phyloP scores from a whole-genome alignment of 2,113 vertebrate species.

The Cyphomyrus plagiostoma region DNA sequence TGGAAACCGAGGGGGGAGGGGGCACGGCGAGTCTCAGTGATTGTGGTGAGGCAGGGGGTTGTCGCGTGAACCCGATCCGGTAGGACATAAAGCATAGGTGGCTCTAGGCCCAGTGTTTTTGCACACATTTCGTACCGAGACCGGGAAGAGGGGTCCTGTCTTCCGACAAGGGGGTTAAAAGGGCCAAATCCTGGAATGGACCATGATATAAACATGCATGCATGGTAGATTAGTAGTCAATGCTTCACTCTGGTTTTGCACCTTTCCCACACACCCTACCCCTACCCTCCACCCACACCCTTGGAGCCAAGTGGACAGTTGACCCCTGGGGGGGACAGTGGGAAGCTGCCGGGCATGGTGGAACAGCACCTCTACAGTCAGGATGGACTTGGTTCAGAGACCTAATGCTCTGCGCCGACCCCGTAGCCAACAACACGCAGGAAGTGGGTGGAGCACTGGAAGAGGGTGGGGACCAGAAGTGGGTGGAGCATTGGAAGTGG shows the following conservation, averaged over 20 bases:
- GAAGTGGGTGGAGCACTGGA: neutral
- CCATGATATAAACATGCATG: neutral
- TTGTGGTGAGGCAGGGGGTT: neutral
- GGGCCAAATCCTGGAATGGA: neutral
- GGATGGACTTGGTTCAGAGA: conserved; percentile 84
- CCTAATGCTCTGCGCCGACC: conserved; percentile 34
- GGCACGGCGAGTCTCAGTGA: neutral
- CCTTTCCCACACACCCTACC: no score
- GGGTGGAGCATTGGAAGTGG: neutral
- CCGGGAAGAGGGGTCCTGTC: no score
- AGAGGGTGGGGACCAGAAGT: neutral
- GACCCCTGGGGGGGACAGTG: conserved; percentile 69
- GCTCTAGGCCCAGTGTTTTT: neutral
- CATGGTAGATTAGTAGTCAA: neutral
- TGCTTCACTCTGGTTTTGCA: neutral
- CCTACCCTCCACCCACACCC: neutral
- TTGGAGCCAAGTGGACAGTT: neutral
- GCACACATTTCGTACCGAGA: no score
- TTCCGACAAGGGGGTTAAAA: no score
- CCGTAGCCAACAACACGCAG: neutral
- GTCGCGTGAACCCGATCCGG: no score
- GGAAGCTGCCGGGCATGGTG: conserved; percentile 66
- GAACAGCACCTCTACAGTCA: conserved; percentile 80
- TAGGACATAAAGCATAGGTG: neutral
- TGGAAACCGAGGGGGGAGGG: neutral